Base-by-base conservation (phyloP, 2,113 vertebrate species). In the Lepisosteus oculatus region DNA sequence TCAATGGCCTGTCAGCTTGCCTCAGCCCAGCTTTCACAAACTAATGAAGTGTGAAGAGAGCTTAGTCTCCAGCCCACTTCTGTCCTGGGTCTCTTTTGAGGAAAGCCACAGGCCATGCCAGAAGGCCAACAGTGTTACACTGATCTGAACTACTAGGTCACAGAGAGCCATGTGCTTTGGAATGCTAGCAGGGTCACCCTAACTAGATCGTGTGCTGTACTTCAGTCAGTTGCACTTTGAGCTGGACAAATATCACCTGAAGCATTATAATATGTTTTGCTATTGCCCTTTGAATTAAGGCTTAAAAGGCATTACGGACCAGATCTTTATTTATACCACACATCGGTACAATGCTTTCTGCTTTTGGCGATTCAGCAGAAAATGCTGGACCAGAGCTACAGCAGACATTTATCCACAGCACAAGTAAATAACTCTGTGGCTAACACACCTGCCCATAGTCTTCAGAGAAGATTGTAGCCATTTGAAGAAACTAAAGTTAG, bases 401-500 rank as follows among this genome's bases (percentile, higher is more conserved):
- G 29, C 29, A 29, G 29, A 29, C 29, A 29, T 29, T 29, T 29
- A 29, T 29, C 29, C 29, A 29, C 29, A 29, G 29, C 2, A 29
- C 29, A 29, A 29, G 29, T 29, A 29, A 29, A 29, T 29, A 29
- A 29, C 67, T 0, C 9, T 68, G 6, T 72, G 3, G 72, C 6
- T n/a, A 13, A 74, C 59, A 54, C 82, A 99, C 97, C 96, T 98
- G 90, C 79, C 88, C 45, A 84, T 81, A 64, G 85, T 90, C 63
- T 77, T 80, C 76, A 95, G 72, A 73, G 90, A 65, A 0, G 86
- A 89, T 80, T 85, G 95, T 72, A 98, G 85, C 96, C 97, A 99
- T 17, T 41, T 70, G 75, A 95, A 95, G 87, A 99, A 92, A 82
- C 93, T 97, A 89, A 98, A 98, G 80, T 85, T 93, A 6, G 92